A percentile compares a stretch with the other conserved stretches of the same genome.
Evolutionary conservation across 1,140 invertebrate genomes (phyloP).

Genomic region (Eueides isabella): DNA sequence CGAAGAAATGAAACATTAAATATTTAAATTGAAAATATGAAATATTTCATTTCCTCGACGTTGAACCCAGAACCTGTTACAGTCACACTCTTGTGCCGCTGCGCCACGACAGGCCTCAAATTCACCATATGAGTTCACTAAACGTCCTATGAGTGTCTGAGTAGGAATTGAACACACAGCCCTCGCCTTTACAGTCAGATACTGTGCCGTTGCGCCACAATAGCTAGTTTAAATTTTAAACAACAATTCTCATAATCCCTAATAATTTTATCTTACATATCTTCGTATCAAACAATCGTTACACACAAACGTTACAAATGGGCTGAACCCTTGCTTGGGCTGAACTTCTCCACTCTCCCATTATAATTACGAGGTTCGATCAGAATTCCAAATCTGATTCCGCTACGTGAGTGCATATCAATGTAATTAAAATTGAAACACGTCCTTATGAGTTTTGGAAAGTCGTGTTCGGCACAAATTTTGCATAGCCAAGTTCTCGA

Average conservation of each 20-base stretch:
- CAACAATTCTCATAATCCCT: not conserved
- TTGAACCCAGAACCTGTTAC: too few species aligned
- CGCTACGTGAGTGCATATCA: slow-evolving; percentile 59
- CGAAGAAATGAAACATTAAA: too few species aligned
- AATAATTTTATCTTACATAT: not conserved
- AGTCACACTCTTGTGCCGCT: too few species aligned
- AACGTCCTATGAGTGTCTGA: too few species aligned
- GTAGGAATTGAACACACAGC: not conserved
- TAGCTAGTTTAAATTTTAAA: too few species aligned
- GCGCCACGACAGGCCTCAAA: too few species aligned
- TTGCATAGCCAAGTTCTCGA: slow-evolving; percentile 49
- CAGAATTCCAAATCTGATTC: slow-evolving; percentile 58
- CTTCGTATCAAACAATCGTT: not conserved
- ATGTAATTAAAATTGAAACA: slow-evolving; percentile 58
- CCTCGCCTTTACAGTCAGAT: not conserved
- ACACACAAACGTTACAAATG: too few species aligned
- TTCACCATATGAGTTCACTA: too few species aligned
- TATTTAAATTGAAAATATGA: too few species aligned
- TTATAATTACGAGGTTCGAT: slow-evolving; percentile 65
- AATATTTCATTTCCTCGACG: too few species aligned
- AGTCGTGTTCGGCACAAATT: slow-evolving; percentile 46
- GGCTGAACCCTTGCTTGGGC: not conserved
- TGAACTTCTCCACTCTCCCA: slow-evolving; percentile 38
- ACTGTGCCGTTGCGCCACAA: not conserved
- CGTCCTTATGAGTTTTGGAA: slow-evolving; percentile 50